Evolutionary conservation across 2,888 invertebrate genomes (phyloP), one percentile per base, ranked within the genome.

Genomic region (Notodonta ziczac): DNA sequence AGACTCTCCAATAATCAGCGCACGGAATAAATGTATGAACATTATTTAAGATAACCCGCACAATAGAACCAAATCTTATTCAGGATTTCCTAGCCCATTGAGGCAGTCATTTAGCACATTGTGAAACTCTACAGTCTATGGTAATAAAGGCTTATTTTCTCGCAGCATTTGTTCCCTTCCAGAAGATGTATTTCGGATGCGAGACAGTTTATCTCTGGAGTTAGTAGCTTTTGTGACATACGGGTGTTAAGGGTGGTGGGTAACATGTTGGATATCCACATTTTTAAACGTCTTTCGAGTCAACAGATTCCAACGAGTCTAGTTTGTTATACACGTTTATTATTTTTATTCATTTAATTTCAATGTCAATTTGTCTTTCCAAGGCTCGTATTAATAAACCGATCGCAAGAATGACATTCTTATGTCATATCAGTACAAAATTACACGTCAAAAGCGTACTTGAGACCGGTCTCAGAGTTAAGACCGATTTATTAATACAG

Each of bases 131-230:
- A 64, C 62, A 58, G 63, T 64, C 77, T 81, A 79, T 77, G 80
- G 81, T 84, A 88, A 86, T 86, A 87, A 84, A 85, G 85, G 86
- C 85, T 88, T 88, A 87, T 89, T 86, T 86, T 84, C 84, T 84
- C 77, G 71, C 77, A 80, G 84, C 87, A 87, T 91, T 90, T 89
- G 88, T 90, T 86, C 84, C 83, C 83, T 89, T 90, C 90, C 85
- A 85, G 83, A 85, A 88, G 90, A 90, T 88, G 85, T 84, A 85
- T 90, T 90, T 85, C 80, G 83, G 87, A 89, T 86, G 87, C 83
- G 85, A 81, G 81, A 82, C 81, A 83, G 88, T 88, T 88, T 89
- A 86, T 90, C 88, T 89, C 77, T 62, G 65, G 78, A 85, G 83
- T 78, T 84, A 78, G 80, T 77, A 76, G 76, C 72, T 73, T 71